Evolutionary conservation across 2,113 vertebrate species (phyloP).

Genomic region (Leuciscus idus): DNA sequence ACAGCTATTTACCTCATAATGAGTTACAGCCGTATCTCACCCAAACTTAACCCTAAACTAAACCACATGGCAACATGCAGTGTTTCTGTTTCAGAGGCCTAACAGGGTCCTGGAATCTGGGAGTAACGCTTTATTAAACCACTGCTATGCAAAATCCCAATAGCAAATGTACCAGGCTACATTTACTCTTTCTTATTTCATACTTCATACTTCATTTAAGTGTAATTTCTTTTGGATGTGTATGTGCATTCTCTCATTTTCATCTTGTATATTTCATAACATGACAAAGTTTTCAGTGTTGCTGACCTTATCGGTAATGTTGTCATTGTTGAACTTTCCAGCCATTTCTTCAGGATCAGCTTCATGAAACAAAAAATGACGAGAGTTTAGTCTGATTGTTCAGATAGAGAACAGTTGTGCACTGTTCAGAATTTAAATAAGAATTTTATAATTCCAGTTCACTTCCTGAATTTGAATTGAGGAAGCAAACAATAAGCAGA

Average conservation of each 20-base stretch:
- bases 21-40: conserved; percentile 9
- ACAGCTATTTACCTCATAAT: conserved; percentile 16
- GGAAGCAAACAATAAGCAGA: no score
- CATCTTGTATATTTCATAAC: background rate
- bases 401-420: background rate
- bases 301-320: conserved; percentile 75
- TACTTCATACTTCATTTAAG: background rate
- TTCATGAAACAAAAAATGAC: conserved; percentile 55
- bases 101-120: background rate
- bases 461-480: no score
- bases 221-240: background rate
- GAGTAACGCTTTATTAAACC: background rate
- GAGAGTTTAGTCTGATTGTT: conserved; percentile 14
- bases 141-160: background rate
- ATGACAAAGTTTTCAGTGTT: background rate
- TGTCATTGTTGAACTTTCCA: conserved; percentile 75
- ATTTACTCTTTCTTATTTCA: background rate
- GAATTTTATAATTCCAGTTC: no score
- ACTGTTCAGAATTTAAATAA: background rate
- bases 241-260: background rate
- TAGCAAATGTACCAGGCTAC: background rate
- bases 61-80: conserved; percentile 10
- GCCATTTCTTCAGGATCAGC: conserved; percentile 70
- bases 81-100: background rate
- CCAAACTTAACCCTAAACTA: background rate